Evolutionary conservation across 2,888 invertebrate species (phyloP), one percentile per base, ranked within the genome.

Genomic region (Drosophila mayaguana): DNA sequence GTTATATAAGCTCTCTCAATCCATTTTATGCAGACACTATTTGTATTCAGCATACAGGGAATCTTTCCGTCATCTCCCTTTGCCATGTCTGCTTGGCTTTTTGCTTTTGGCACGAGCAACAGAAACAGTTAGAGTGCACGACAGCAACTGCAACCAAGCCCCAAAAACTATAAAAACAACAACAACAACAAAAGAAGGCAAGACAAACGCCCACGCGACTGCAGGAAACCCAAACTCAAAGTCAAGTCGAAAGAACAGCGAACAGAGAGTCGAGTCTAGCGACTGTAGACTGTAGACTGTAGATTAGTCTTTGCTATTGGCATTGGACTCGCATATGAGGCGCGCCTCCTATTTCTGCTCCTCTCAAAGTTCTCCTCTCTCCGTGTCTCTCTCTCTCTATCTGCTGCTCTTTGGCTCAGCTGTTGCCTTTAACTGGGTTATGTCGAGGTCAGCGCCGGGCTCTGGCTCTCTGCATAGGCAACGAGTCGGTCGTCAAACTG

Each of bases 401-500:
- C 28, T 38, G n/a, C 6, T 22, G 25, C 16, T 25, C 16, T 7
- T 12, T 20, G 16, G 8, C 48, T 25, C 25, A 11, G 8, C n/a
- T 46, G 38, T 40, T 50, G 60, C 55, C 61, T 61, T 76, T 74
- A 81, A 74, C 73, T 78, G 62, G 78, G 78, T 72, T 81, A 80
- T 68, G 83, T 60, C 83, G 83, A 80, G 80, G 80, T 80, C 80
- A 80, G 70, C 68, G 54, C 25, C 62, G 45, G 40, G 55, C 36
- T 46, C 63, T 72, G 67, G 45, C 42, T 42, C 54, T 42, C 46
- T 50, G 89, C 75, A 86, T 78, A 43, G 73, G 78, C 73, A 81
- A 87, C 87, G 89, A 89, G 75, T 40, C 75, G 84, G 50, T 84
- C 84, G 84, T 85, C 84, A 85, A 88, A 88, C 80, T 88, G 84